phyloP scores from a whole-genome alignment of 2,113 vertebrate genomes.

The Amphiprion ocellaris region DNA sequence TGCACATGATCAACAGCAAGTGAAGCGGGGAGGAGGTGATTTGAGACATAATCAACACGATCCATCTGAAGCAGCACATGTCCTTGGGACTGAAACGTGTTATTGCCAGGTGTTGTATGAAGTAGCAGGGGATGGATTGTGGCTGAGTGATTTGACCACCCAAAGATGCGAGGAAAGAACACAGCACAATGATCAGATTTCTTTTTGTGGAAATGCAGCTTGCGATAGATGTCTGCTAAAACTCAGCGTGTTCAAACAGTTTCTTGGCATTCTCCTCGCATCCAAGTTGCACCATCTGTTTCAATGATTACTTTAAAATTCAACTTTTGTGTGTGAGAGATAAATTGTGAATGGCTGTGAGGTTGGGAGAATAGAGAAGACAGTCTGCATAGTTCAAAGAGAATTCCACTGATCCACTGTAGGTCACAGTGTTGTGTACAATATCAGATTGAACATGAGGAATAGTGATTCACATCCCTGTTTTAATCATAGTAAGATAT shows the following conservation, averaged over 20 bases:
- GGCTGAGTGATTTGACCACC: not conserved
- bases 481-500: too few species aligned
- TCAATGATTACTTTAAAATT: slow-evolving; percentile 49
- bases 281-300: slow-evolving; percentile 58
- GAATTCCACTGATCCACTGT: not conserved
- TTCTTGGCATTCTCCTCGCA: slow-evolving; percentile 38
- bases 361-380: slow-evolving; percentile 3
- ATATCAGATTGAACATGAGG: slow-evolving; percentile 13
- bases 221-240: slow-evolving; percentile 15
- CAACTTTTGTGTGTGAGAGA: slow-evolving; percentile 27
- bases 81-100: slow-evolving; percentile 13
- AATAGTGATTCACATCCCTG: not conserved
- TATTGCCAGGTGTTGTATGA: slow-evolving; percentile 11
- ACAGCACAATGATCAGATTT: not conserved
- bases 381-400: slow-evolving; percentile 6
- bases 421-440: not conserved
- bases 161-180: not conserved
- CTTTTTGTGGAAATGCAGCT: slow-evolving; percentile 14
- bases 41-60: slow-evolving; percentile 12
- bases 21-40: not conserved
- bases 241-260: slow-evolving; percentile 38
- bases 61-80: slow-evolving; percentile 25
- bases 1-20: not conserved
- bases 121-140: not conserved
- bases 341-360: slow-evolving; percentile 17